phyloP scores from a whole-genome alignment of 2,113 vertebrate species.

The Anoplopoma fimbria region DNA sequence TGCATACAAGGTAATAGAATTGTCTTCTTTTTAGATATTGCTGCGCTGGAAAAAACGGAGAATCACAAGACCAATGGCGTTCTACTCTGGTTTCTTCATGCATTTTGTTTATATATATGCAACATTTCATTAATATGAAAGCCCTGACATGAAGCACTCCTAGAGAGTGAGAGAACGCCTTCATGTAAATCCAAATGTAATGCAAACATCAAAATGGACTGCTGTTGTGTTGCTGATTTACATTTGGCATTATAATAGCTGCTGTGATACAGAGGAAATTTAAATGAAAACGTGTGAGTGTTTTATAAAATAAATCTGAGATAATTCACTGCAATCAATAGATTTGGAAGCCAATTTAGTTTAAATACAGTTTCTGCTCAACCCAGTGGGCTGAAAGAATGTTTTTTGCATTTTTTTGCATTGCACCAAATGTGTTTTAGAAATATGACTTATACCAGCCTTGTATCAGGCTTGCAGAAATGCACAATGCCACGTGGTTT shows the following conservation, averaged over 20 bases:
- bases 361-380: neutral
- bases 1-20: constrained; percentile 42
- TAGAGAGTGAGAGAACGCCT: neutral
- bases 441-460: neutral
- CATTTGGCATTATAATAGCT: neutral
- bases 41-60: constrained; percentile 2
- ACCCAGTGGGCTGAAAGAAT: neutral
- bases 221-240: neutral
- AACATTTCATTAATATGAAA: neutral
- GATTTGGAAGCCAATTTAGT: neutral
- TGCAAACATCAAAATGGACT: neutral
- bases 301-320: neutral
- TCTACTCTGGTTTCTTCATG: constrained; percentile 14
- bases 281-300: neutral
- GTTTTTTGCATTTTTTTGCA: neutral
- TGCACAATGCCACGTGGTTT: neutral
- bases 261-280: neutral
- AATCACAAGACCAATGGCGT: constrained; percentile 2
- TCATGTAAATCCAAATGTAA: constrained; percentile 1
- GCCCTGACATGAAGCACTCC: neutral
- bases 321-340: neutral
- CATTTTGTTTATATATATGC: neutral
- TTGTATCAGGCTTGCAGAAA: neutral
- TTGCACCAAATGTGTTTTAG: neutral
- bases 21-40: constrained; percentile 35